These are phyloP conservation scores for Brachyalestes nurse DNA, from an alignment of 2,797 vertebrate genomes.

Conservation along the genomic window DNA sequence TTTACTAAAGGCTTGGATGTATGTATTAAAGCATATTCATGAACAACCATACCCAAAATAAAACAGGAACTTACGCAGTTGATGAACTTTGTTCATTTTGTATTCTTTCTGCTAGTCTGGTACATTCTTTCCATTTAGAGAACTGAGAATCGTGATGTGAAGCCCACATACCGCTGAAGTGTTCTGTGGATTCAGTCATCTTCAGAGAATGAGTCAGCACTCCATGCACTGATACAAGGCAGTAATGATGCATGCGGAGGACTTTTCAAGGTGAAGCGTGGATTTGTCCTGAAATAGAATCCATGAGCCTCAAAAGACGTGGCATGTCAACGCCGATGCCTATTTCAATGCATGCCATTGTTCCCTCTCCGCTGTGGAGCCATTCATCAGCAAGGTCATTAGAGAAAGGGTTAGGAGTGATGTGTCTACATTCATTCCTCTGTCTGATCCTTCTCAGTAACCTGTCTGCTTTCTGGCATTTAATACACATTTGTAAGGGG, in stretches of 20 bases:
- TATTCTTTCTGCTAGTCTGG: neutral
- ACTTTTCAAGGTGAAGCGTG: conserved; percentile 53
- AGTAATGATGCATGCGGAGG: conserved; percentile 43
- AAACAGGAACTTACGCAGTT: conserved; percentile 40
- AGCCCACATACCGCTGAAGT: conserved; percentile 26
- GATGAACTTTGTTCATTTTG: conserved; percentile 9
- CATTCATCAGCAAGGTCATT: conserved; percentile 52
- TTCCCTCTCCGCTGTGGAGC: conserved; percentile 35
- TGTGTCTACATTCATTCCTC: conserved; percentile 16
- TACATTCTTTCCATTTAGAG: neutral
- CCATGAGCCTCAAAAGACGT: conserved; percentile 35
- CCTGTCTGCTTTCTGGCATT: neutral
- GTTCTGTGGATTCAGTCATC: conserved; percentile 27
- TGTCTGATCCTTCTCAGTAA: conserved; percentile 10
- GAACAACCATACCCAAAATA: conserved; percentile 45
- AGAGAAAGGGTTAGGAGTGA: neutral
- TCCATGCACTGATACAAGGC: conserved; percentile 17
- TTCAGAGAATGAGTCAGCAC: conserved; percentile 39
- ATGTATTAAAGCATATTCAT: conserved; percentile 41
- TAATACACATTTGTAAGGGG: conserved; percentile 6
- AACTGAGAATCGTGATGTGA: neutral
- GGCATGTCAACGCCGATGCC: conserved; percentile 13
- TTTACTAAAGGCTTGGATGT: conserved; percentile 35
- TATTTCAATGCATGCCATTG: conserved; percentile 52
- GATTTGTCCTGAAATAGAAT: conserved; percentile 47